Base-by-base conservation (phyloP, 2,888 invertebrate species). In the Drosophila mercatorum region DNA sequence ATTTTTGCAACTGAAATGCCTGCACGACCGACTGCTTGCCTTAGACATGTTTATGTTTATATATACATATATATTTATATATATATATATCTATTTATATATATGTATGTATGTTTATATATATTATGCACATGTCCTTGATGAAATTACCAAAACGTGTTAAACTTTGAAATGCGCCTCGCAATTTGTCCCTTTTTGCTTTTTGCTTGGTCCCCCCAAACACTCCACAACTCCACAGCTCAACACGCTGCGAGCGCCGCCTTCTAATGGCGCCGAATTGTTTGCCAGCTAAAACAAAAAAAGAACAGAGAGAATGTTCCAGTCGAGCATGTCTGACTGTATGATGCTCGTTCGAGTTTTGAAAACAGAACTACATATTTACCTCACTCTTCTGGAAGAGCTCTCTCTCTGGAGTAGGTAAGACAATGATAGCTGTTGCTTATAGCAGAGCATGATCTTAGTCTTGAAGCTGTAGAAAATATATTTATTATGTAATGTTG, bases 131-230 rank as follows among this genome's bases (percentile, higher is more conserved):
- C 68, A 80, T 81, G 81, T 81, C 81, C 78, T 81, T 83, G 81
- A 78, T 78, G 68, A 78, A 83, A 81, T 78, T 81, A 83, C 81
- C 71, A 81, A 83, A 83, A 83, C 81, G 84, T 81, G 84, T 81
- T 81, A 78, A 80, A 75, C 68, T 77, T 77, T 83, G 69, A 80
- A 83, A 83, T 70, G 77, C 65, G 77, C 77, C 69, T 51, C 72
- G 64, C 64, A 65, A 68, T 66, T 76, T 59, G 63, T 71, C 62
- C 57, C 46, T 70, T 70, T 61, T 60, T 44, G 38, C 17, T n/a
- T 55, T 61, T 60, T 44, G 38, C 17, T n/a, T 55, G 22, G 5
- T 53, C 56, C 40, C 12, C 40, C 12, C 41, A 26, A 51, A 34
- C 12, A 51, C 47, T 14, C 47, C 49, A 26, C 10, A 52, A 7